Conservation (phyloP, 2,113 vertebrate genomes). For the Tyrannus savana region DNA sequence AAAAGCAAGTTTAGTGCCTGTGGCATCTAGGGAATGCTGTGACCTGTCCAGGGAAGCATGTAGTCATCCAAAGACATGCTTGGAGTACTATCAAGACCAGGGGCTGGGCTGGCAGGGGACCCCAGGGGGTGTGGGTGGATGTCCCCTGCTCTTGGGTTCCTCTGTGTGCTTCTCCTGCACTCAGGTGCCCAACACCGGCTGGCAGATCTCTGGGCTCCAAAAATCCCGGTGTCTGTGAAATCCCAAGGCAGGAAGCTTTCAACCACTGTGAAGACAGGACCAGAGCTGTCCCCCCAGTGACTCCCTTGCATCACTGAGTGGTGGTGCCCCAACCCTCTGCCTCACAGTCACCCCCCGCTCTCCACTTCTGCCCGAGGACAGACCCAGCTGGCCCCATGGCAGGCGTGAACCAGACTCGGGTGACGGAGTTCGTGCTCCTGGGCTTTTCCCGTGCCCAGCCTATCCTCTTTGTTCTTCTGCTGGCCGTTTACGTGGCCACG, state of each 20-base stretch:
- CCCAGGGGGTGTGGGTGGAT: not conserved
- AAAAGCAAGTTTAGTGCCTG: not conserved
- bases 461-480: conserved; percentile 3
- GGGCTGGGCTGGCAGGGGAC: not conserved
- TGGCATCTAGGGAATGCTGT: not conserved
- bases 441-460: not conserved
- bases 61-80: accelerated
- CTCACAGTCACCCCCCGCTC: not conserved
- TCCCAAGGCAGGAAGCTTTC: not conserved
- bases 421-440: not conserved
- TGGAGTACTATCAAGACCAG: not conserved
- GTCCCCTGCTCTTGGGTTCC: not conserved
- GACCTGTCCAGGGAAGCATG: not conserved
- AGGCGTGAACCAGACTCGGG: not conserved
- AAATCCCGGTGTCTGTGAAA: not conserved
- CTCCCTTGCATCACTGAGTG: accelerated
- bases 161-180: not conserved
- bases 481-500: not conserved
- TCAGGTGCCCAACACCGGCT: not conserved
- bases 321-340: not conserved
- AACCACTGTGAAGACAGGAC: accelerated
- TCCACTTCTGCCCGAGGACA: not conserved
- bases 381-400: not conserved
- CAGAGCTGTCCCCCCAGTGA: not conserved
- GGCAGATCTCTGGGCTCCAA: not conserved